Percentiles rank a stretch among this genome's conserved stretches.
Conservation (phyloP, 2,888 invertebrate species). For the Zygogramma bicolorata region DNA sequence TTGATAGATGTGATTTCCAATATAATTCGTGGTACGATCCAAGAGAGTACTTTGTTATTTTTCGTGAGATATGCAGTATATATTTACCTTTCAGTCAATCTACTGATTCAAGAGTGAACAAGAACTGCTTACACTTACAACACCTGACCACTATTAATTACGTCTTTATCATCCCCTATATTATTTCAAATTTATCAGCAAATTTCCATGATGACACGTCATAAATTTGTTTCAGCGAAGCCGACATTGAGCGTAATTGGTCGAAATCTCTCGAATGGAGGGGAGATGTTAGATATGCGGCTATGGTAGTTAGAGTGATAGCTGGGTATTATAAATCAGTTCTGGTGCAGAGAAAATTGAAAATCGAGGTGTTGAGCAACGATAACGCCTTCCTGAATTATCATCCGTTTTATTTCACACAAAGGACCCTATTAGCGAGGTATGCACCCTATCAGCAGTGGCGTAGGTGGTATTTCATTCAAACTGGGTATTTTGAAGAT, state of each 20-base stretch:
- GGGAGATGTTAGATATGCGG: conserved; percentile 72
- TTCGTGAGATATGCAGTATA: too few relatives aligned
- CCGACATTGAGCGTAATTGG: too few relatives aligned
- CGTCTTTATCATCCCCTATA: too few relatives aligned
- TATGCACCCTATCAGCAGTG: conserved; percentile 43
- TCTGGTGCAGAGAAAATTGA: conserved; percentile 57
- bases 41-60: too few relatives aligned
- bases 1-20: too few relatives aligned
- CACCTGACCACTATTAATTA: too few relatives aligned
- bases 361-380: conserved; percentile 72
- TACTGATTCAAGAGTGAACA: too few relatives aligned
- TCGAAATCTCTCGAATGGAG: conserved; percentile 69
- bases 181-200: neutral
- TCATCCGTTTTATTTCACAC: conserved; percentile 73
- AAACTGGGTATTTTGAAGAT: too few relatives aligned
- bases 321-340: conserved; percentile 66
- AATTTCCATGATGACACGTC: neutral
- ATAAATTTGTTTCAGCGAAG: conserved; percentile 68
- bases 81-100: too few relatives aligned
- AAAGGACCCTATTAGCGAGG: conserved; percentile 73
- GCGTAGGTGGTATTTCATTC: too few relatives aligned
- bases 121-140: too few relatives aligned
- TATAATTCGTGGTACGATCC: too few relatives aligned
- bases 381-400: conserved; percentile 77
- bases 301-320: conserved; percentile 68